Conservation (phyloP, 2,888 invertebrate species). For the Caenorhabditis doughertyi region DNA sequence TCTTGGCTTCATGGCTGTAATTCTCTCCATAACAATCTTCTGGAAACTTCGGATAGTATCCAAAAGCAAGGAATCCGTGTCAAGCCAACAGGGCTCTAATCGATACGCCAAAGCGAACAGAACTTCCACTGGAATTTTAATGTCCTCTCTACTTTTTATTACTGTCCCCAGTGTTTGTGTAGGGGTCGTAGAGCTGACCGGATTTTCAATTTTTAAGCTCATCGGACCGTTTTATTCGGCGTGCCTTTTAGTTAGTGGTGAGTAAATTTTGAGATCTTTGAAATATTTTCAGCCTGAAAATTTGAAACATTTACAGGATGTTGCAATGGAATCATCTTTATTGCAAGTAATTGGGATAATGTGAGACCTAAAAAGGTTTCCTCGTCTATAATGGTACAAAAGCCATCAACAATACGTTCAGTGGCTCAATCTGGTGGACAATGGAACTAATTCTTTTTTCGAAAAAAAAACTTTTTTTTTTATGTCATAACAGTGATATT, state of each 20-base stretch:
- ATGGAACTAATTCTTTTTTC: background rate
- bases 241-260: slow-evolving; percentile 40
- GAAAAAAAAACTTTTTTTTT: background rate
- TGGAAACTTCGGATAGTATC: slow-evolving; percentile 29
- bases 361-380: slow-evolving; percentile 1
- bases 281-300: background rate
- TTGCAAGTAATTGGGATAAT: slow-evolving; percentile 42
- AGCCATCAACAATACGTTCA: slow-evolving; percentile 23
- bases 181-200: slow-evolving; percentile 45
- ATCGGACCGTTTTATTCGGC: slow-evolving; percentile 55
- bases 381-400: background rate
- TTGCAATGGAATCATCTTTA: slow-evolving; percentile 48
- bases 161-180: slow-evolving; percentile 47
- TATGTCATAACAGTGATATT: background rate
- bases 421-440: slow-evolving; percentile 7
- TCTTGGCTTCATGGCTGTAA: slow-evolving; percentile 32
- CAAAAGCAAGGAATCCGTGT: background rate
- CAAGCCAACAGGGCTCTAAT: background rate
- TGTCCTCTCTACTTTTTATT: slow-evolving; percentile 37
- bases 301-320: slow-evolving; percentile 13
- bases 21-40: slow-evolving; percentile 33
- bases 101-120: slow-evolving; percentile 28
- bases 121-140: slow-evolving; percentile 42
- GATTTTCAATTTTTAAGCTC: slow-evolving; percentile 49
- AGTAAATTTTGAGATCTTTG: background rate